Evolutionary conservation across 2,113 vertebrate genomes (phyloP), one percentile per base, ranked within the genome.

Genomic region (Anguilla japonica): DNA sequence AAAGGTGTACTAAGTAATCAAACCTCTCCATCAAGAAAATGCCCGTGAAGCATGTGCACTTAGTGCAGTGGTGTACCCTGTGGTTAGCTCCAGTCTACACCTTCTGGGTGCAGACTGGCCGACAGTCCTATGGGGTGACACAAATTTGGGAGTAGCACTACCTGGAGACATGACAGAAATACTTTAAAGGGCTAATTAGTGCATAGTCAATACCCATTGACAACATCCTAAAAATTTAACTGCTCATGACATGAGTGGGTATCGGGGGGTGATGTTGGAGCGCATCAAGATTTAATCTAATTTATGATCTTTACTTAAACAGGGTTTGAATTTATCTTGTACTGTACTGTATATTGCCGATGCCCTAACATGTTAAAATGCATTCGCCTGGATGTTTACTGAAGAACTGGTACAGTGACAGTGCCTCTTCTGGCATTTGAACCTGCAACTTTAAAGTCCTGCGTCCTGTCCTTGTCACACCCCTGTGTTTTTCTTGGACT

Each of bases 401-500:
- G 60, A 67, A 67, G 60, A 8, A 67, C 20, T 67, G 60, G 22
- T 67, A 67, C 20, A 20, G 26, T 26, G 18, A 26, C 22, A 67
- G 60, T 67, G 18, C 5, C 5, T 1, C 5, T 22, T 26, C 9
- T 67, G 60, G 20, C 1, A 67, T 67, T 67, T 26, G 22, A 67
- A 67, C 60, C 16, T 26, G 60, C 22, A 67, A 67, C 22, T 20
- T 60, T 60, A 60, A 60, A 60, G 56, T 60, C 56, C 56, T 60
- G 13, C 14, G 15, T 60, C 67, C 9, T 71, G 40, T 87, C 41
- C 86, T 85, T 57, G 41, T 40, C 84, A 67, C 88, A 41, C 22
- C 83, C 79, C 67, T 53, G 20, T n/a, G 20, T 89, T 91, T 90
- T 91, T 91, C 92, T 88, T 87, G 84, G 83, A 87, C 67, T 89